Percentiles rank a stretch among this genome's conserved stretches.
These are phyloP conservation scores for Cheiracanthium punctorium DNA, from an alignment of 2,888 invertebrate species.

Conservation along the genomic window DNA sequence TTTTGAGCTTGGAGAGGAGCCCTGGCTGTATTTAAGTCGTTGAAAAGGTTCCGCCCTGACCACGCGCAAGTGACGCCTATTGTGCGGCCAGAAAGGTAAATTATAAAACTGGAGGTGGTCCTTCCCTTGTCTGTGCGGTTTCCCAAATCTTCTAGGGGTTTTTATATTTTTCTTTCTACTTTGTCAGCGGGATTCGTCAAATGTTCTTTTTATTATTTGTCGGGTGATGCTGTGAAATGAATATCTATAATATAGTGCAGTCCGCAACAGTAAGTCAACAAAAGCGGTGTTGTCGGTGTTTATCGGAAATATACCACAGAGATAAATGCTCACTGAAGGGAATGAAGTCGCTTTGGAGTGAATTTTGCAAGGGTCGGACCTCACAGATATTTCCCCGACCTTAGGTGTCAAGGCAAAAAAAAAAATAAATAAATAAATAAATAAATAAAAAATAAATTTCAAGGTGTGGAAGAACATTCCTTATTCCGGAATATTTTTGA, in stretches of 20 bases:
- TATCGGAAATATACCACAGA: too few relatives aligned
- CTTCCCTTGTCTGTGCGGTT: neutral
- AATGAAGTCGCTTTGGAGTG: too few relatives aligned
- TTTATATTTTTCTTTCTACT: too few relatives aligned
- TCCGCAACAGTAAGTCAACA: neutral
- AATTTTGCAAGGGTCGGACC: too few relatives aligned
- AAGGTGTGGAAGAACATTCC: too few relatives aligned
- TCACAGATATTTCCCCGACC: too few relatives aligned
- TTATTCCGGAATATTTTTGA: too few relatives aligned
- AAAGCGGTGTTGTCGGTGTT: too few relatives aligned
- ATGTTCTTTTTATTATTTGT: neutral
- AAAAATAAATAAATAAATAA: too few relatives aligned
- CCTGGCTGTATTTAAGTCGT: neutral
- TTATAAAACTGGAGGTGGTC: slow-evolving; percentile 10
- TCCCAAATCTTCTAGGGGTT: neutral
- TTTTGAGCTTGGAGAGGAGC: neutral
- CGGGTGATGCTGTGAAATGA: neutral
- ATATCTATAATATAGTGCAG: neutral
- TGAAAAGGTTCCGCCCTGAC: slow-evolving; percentile 8
- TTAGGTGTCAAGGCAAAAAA: too few relatives aligned
- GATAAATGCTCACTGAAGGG: too few relatives aligned
- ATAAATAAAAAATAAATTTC: too few relatives aligned
- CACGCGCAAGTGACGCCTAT: neutral
- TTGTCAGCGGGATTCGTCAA: neutral
- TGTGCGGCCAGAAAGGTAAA: neutral